These are phyloP conservation scores for Scortum barcoo DNA, from an alignment of 2,113 vertebrate genomes.

Conservation along the genomic window DNA sequence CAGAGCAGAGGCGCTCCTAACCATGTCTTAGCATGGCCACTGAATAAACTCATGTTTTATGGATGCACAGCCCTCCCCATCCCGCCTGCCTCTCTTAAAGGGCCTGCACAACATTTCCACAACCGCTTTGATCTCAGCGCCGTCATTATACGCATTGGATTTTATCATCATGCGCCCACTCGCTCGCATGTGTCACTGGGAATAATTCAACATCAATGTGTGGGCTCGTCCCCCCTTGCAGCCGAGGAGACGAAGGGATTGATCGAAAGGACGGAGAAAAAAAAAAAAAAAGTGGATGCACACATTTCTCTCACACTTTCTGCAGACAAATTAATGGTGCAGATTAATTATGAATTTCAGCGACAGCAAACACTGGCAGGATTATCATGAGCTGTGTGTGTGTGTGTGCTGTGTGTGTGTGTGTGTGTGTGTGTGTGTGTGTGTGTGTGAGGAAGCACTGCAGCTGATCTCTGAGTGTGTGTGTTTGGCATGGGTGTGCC, in stretches of 20 bases:
- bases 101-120: slow-evolving; percentile 40
- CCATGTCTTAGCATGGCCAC: slow-evolving; percentile 65
- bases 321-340: slow-evolving; percentile 18
- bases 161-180: slow-evolving; percentile 23
- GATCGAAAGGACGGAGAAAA: slow-evolving; percentile 4
- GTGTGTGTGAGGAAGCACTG: slow-evolving; percentile 39
- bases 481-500: slow-evolving; percentile 9
- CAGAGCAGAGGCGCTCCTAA: slow-evolving; percentile 70
- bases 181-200: slow-evolving; percentile 36
- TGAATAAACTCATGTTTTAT: slow-evolving; percentile 81
- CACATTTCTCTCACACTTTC: slow-evolving; percentile 38
- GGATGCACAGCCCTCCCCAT: slow-evolving; percentile 66
- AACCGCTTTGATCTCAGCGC: slow-evolving; percentile 60
- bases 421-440: not conserved
- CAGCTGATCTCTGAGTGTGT: slow-evolving; percentile 17
- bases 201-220: slow-evolving; percentile 32
- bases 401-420: not conserved
- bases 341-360: slow-evolving; percentile 50
- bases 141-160: slow-evolving; percentile 28
- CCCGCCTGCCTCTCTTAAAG: slow-evolving; percentile 77
- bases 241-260: slow-evolving; percentile 12
- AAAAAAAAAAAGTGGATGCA: slow-evolving; percentile 27
- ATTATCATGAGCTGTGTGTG: not conserved
- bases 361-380: slow-evolving; percentile 20
- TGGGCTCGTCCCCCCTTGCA: slow-evolving; percentile 1